Evolutionary conservation across 2,113 vertebrate genomes (phyloP).

Genomic region (Propithecus coquereli): DNA sequence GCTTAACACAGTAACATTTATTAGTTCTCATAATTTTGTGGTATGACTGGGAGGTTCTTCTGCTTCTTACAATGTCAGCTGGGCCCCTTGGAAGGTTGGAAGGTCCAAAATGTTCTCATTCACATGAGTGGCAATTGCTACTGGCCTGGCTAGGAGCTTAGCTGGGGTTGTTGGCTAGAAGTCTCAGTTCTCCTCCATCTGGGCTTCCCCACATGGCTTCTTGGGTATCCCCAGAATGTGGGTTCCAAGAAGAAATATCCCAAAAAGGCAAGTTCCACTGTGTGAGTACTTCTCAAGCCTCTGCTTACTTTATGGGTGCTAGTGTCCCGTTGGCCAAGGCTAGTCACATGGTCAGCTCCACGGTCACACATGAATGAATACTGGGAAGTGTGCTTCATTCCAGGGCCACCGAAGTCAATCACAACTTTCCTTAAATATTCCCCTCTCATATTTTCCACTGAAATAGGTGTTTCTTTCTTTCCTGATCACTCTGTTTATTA

Average conservation of each 20-base stretch:
- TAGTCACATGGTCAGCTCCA: neutral
- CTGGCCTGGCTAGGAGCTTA: neutral
- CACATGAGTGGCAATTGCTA: neutral
- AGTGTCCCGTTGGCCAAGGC: neutral
- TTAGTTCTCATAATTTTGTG: neutral
- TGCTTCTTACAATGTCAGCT: neutral
- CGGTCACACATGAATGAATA: neutral
- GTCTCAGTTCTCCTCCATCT: neutral
- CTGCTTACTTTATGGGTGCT: neutral
- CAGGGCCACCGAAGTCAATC: neutral
- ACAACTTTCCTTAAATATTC: neutral
- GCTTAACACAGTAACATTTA: neutral
- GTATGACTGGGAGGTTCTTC: neutral
- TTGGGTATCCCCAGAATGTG: neutral
- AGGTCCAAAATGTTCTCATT: neutral
- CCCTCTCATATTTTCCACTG: neutral
- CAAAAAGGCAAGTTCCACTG: neutral
- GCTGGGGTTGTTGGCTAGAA: accelerated
- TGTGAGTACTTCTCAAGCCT: neutral
- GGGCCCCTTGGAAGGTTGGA: neutral
- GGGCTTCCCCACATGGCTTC: neutral
- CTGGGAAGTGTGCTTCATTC: neutral
- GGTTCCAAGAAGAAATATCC: neutral
- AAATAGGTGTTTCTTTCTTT: neutral
- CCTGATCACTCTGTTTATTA: neutral